Percentiles rank a stretch among this genome's conserved stretches.
These are phyloP conservation scores for Leptinotarsa defecta DNA, from an alignment of 1,140 invertebrate species.

Conservation along the genomic window DNA sequence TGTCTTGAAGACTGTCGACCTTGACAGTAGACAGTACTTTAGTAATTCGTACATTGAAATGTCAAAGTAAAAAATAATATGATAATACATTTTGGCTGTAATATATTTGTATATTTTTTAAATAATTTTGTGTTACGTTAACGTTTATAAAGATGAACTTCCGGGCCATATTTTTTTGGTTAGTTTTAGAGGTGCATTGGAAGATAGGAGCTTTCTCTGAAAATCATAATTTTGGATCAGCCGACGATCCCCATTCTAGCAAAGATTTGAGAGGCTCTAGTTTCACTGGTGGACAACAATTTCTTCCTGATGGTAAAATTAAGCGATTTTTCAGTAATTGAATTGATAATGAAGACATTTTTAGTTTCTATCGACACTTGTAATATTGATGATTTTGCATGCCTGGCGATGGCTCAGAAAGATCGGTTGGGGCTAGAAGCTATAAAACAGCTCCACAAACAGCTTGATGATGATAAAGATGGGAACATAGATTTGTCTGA, in stretches of 20 bases:
- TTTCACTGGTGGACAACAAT: conserved; percentile 25
- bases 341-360: neutral
- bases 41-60: conserved; percentile 30
- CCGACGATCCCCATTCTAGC: conserved; percentile 7
- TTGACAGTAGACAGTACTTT: no score
- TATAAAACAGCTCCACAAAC: conserved; percentile 82
- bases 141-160: conserved; percentile 34
- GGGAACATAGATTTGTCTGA: conserved; percentile 92
- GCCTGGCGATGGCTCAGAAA: conserved; percentile 71
- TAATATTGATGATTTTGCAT: conserved; percentile 72
- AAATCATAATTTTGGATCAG: neutral
- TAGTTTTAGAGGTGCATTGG: conserved; percentile 40
- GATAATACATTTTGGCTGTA: conserved; percentile 37
- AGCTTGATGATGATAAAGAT: conserved; percentile 93
- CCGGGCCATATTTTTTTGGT: conserved; percentile 45
- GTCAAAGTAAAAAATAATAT: conserved; percentile 47
- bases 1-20: no score
- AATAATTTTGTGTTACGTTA: conserved; percentile 27
- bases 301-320: conserved; percentile 30
- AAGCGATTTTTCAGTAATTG: neutral
- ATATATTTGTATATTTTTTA: conserved; percentile 26
- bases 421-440: conserved; percentile 87
- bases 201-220: conserved; percentile 26
- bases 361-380: conserved; percentile 51
- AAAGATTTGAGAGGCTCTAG: conserved; percentile 32